A percentile compares a stretch with the other conserved stretches of the same genome.
Conservation (phyloP, 1,140 invertebrate genomes). For the Zaprionus africanus region DNA sequence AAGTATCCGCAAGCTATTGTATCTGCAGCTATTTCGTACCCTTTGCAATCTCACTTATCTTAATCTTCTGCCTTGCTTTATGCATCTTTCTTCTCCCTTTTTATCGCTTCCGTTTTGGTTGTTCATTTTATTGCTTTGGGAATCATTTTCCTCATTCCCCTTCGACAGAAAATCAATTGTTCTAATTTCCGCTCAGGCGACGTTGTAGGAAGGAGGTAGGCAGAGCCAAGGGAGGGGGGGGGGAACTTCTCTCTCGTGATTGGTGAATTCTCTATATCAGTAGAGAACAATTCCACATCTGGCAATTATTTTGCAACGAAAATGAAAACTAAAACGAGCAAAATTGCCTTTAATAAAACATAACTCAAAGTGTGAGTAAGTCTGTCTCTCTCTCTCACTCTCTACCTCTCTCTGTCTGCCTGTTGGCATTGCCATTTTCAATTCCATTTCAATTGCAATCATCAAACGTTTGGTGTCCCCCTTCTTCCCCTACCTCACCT, state of each 20-base stretch:
- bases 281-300: conserved; percentile 64
- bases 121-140: conserved; percentile 23
- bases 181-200: conserved; percentile 45
- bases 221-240: neutral
- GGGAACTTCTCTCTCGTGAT: conserved; percentile 6
- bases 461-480: conserved; percentile 47
- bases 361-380: conserved; percentile 53
- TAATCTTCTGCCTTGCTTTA: neutral
- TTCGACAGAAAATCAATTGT: conserved; percentile 42
- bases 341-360: conserved; percentile 75
- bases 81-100: conserved; percentile 12
- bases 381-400: neutral
- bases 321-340: conserved; percentile 45
- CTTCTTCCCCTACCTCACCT: neutral
- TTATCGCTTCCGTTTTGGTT: conserved; percentile 27
- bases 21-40: neutral
- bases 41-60: conserved; percentile 2
- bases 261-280: conserved; percentile 42
- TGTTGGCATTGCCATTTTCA: conserved; percentile 44
- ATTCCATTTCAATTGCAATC: conserved; percentile 66
- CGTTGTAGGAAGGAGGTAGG: neutral
- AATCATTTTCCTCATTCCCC: neutral
- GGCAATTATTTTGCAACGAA: conserved; percentile 66
- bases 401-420: neutral
- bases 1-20: neutral